Evolutionary conservation across 1,140 invertebrate species (phyloP).

Genomic region (Diachasmimorpha longicaudata): DNA sequence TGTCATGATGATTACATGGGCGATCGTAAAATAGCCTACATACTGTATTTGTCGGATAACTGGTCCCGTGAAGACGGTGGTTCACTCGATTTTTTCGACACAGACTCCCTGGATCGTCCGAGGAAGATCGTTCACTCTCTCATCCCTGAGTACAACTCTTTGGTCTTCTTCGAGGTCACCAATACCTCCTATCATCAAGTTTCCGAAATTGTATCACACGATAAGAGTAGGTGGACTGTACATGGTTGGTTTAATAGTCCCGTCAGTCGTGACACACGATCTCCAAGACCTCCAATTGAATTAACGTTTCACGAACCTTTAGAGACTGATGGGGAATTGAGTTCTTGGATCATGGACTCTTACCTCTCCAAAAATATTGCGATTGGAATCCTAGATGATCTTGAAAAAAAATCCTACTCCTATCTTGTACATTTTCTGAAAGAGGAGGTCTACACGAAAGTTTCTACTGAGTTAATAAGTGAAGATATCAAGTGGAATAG

Average conservation of each 20-base stretch:
- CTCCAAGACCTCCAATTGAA: slow-evolving; percentile 24
- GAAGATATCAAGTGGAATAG: slow-evolving; percentile 65
- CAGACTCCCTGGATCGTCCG: slow-evolving; percentile 66
- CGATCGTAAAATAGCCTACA: slow-evolving; percentile 74
- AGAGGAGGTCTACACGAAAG: slow-evolving; percentile 55
- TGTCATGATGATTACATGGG: slow-evolving; percentile 77
- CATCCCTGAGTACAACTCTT: slow-evolving; percentile 72
- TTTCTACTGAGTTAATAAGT: slow-evolving; percentile 58
- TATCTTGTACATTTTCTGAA: slow-evolving; percentile 66
- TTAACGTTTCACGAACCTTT: slow-evolving; percentile 36
- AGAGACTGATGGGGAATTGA: slow-evolving; percentile 46
- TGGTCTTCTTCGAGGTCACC: slow-evolving; percentile 74
- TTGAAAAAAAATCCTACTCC: slow-evolving; percentile 67
- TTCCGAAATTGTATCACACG: slow-evolving; percentile 68
- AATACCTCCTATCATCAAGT: slow-evolving; percentile 68
- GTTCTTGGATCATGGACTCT: slow-evolving; percentile 58
- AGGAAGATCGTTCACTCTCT: slow-evolving; percentile 63
- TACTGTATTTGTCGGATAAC: slow-evolving; percentile 69
- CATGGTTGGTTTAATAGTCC: slow-evolving; percentile 80
- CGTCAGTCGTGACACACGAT: slow-evolving; percentile 13
- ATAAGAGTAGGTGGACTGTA: slow-evolving; percentile 72
- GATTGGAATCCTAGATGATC: slow-evolving; percentile 63
- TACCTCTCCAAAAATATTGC: slow-evolving; percentile 62
- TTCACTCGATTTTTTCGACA: slow-evolving; percentile 69
- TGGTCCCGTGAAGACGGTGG: slow-evolving; percentile 72